Base-by-base conservation (phyloP, 2,888 invertebrate genomes). In the Clepsis dumicolana region DNA sequence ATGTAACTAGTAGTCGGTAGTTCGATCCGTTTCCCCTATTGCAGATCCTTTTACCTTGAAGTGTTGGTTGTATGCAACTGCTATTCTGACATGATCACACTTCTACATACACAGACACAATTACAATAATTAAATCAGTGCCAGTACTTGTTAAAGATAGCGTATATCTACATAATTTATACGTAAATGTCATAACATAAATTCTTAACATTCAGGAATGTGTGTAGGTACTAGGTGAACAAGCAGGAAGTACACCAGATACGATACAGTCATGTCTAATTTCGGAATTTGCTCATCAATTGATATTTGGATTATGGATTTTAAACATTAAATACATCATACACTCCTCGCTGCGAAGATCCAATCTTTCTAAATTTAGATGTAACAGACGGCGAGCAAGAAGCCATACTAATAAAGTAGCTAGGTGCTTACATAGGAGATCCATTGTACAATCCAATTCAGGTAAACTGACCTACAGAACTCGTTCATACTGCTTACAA, bases 351-450 rank as follows among this genome's bases (percentile, higher is more conserved):
- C 60, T 29, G 53, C 25, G 54, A 62, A 62, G 48, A 50, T 65
- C 41, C 50, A 62, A 66, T 48, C 62, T 62, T 32, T 59, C 67
- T 67, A 67, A 67, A 67, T 67, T 74, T 77, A 75, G 74, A 77
- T 70, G 78, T 74, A 75, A 79, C 78, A 78, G 73, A 75, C 87
- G 86, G 86, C 83, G 86, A 44, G n/a, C 68, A 62, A 25, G 89
- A 89, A 90, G 87, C 90, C 89, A 73, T 77, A 81, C 80, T 72
- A 73, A 72, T 73, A 78, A 80, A 79, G 80, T 81, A 75, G 74
- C 80, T 78, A 80, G 74, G 54, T 52, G 66, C 69, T 70, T 64
- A 65, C 35, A 48, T 24, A 25, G 48, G 41, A 65, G 61, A 52
- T 70, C 64, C 52, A 52, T 57, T 63, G 44, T 66, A 57, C 66